Base-by-base conservation (phyloP, 1,140 invertebrate genomes). In the Drosophila miranda region DNA sequence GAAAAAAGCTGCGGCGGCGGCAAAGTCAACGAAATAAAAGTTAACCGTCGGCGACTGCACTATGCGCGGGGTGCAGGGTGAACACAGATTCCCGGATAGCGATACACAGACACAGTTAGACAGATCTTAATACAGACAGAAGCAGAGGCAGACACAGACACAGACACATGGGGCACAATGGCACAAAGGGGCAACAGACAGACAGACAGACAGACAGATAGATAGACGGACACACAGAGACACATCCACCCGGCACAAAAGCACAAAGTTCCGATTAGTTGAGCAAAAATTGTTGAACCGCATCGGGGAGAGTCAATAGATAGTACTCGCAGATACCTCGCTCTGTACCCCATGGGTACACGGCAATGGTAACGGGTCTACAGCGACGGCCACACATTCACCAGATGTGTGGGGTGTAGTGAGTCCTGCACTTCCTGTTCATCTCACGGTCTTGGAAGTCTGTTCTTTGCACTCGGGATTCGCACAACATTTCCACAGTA, bases 251-350 rank as follows among this genome's bases (percentile, higher is more conserved):
- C 34, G 26, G 23, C 19, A 28, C 53, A 19, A 28, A 55, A 56
- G n/a, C 48, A 50, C 44, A 76, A 56, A 63, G 49, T 71, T 58
- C 42, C 44, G 34, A 50, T 60, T 64, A 75, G 21, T 63, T 70
- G 51, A 38, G 21, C 59, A 59, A 54, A 60, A 80, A 77, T 66
- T 56, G 60, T 34, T 54, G 60, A 76, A 77, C 66, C 77, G 66
- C 66, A 66, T 77, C 72, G 55, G 60, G 55, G 69, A 63, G 44
- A 76, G 56, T 75, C 66, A 61, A 80, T 80, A 76, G 52, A 38
- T 28, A 67, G 28, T 53, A 45, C 16, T 42, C 16, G 57, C 16
- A 42, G 57, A 42, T 42, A 41, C 13, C n/a, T 38, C 9, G 44
- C 13, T 49, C 44, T 49, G 61, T 16, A 6, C 30, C 30, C 2